Evolutionary conservation across 2,113 vertebrate genomes (phyloP), one percentile per base, ranked within the genome.

Genomic region (Archilochus colubris): DNA sequence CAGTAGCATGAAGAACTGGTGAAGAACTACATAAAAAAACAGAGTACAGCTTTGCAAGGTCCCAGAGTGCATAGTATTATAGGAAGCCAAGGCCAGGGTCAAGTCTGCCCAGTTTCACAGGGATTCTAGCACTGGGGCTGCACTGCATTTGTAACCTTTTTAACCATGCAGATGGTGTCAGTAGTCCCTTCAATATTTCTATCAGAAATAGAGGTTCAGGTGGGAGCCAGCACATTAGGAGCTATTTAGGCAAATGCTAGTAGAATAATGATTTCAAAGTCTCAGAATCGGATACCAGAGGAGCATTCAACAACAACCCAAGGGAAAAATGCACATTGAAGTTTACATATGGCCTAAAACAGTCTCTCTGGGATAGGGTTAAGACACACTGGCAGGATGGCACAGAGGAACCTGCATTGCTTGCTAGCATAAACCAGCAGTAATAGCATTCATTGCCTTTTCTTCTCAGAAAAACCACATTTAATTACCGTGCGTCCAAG

Each of bases 401-500:
- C 62, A 40, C 19, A 75, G 82, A 90, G 73, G 84, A 94, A 90
- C 68, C 76, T 69, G 64, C 44, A 11, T 25, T 79, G 28, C 61
- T 77, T 83, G 80, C 74, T 90, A 82, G 77, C 76, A 97, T 91
- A 95, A 91, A 76, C 91, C 95, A 81, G 61, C 61, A 33, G 46
- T 88, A 93, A 93, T 59, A 94, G 86, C 78, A 53, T 88, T 89
- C 58, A 55, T 57, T 82, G 91, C 82, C 87, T 94, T 94, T 91
- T 95, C 81, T 58, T 58, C 92, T 95, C 82, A 93, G 94, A 91
- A 61, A 93, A 96, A 95, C 91, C 6, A 1, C 88, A 95, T 97
- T 97, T 94, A 97, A 97, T 95, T 97, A 97, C 86, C 9, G 1
- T 68, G 92, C n/a, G 10, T 64, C 70, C 86, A 72, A 88, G 77